These are phyloP conservation scores for Drosophila lini DNA, from an alignment of 1,140 invertebrate genomes.

Conservation along the genomic window DNA sequence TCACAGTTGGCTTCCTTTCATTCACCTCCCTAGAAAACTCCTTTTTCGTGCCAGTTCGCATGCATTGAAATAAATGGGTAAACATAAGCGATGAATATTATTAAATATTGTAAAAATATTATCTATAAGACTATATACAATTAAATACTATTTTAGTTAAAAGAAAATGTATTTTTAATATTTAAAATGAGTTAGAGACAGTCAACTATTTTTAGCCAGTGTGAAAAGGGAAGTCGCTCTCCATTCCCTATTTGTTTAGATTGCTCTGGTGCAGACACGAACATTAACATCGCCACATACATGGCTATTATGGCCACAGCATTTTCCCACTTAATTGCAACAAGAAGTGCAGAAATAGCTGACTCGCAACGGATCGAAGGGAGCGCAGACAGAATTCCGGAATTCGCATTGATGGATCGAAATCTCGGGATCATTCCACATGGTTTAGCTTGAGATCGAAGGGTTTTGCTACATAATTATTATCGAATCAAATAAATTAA, in stretches of 20 bases:
- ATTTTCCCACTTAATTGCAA: slow-evolving; percentile 49
- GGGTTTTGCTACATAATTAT: background rate
- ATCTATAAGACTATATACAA: too few species aligned
- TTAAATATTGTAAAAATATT: too few species aligned
- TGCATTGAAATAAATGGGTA: background rate
- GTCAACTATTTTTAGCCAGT: background rate
- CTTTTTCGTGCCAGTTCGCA: slow-evolving; percentile 6
- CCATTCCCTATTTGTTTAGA: slow-evolving; percentile 34
- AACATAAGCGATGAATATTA: background rate
- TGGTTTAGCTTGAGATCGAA: background rate
- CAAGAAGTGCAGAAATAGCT: slow-evolving; percentile 41
- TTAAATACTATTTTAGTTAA: background rate
- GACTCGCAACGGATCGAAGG: slow-evolving; percentile 1
- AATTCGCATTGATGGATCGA: slow-evolving; percentile 3
- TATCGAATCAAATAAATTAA: background rate
- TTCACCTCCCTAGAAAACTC: slow-evolving; percentile 44
- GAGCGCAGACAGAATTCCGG: slow-evolving; percentile 5
- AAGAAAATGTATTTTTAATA: background rate
- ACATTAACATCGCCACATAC: slow-evolving; percentile 34
- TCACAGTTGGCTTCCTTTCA: slow-evolving; percentile 73
- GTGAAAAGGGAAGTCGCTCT: slow-evolving; percentile 11
- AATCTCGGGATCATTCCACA: slow-evolving; percentile 5
- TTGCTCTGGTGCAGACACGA: slow-evolving; percentile 41
- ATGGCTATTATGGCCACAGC: slow-evolving; percentile 7
- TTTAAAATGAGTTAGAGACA: too few species aligned